A percentile compares a stretch with the other conserved stretches of the same genome.
Conservation (phyloP, 2,888 invertebrate species). For the Papilio elwesi region DNA sequence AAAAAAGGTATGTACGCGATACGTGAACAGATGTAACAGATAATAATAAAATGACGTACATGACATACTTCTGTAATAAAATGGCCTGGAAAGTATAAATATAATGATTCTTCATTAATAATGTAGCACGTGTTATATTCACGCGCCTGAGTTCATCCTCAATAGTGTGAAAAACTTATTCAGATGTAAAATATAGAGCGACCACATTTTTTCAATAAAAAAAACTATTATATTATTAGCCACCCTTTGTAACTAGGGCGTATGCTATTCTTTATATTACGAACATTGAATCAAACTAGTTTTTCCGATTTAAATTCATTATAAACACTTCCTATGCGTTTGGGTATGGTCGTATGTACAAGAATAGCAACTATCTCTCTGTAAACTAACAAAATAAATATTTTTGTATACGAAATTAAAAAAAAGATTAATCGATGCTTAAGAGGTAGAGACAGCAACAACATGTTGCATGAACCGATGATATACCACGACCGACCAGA, state of each 20-base stretch:
- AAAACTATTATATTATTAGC: background rate
- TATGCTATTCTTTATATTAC: background rate
- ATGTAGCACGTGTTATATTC: constrained; percentile 3
- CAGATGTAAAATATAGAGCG: constrained; percentile 19
- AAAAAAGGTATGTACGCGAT: background rate
- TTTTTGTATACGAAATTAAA: too few species aligned
- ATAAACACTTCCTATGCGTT: too few species aligned
- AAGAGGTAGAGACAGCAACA: too few species aligned
- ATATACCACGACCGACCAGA: too few species aligned
- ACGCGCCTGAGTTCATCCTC: constrained; percentile 12
- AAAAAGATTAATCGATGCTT: too few species aligned
- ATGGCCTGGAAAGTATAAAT: background rate
- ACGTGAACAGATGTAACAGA: background rate
- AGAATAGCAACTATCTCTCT: too few species aligned
- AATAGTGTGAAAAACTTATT: constrained; percentile 10
- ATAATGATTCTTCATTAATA: background rate
- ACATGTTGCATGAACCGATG: too few species aligned
- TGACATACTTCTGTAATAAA: too few species aligned
- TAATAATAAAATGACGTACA: too few species aligned
- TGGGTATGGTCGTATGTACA: too few species aligned
- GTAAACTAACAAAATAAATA: too few species aligned
- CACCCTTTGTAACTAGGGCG: background rate
- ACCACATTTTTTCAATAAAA: constrained; percentile 1
- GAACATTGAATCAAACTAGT: background rate
- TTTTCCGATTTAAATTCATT: too few species aligned